These are phyloP conservation scores for Melipona quadrifasciata DNA, from an alignment of 1,140 invertebrate species.

Conservation along the genomic window DNA sequence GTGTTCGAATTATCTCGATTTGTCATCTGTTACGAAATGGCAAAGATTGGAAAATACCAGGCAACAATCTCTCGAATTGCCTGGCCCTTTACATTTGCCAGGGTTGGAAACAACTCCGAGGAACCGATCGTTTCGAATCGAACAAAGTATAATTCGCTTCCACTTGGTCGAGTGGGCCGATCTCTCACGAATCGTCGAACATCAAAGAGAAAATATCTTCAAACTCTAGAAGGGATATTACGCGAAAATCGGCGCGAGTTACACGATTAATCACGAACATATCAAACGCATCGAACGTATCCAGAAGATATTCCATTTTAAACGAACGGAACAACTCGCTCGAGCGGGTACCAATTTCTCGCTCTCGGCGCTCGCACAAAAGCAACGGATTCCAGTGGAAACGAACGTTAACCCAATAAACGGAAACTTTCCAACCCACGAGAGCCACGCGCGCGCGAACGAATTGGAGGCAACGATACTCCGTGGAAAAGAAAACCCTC, in stretches of 20 bases:
- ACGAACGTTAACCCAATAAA: slow-evolving; percentile 4
- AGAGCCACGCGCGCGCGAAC: background rate
- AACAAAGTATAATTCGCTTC: background rate
- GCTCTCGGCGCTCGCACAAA: background rate
- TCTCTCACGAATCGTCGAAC: background rate
- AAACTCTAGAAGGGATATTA: background rate
- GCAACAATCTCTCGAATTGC: too few relatives aligned
- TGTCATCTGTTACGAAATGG: too few relatives aligned
- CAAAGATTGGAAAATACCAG: too few relatives aligned
- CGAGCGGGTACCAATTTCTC: background rate
- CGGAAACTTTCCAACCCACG: background rate
- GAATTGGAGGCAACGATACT: background rate
- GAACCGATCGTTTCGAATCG: too few relatives aligned
- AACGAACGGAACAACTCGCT: background rate
- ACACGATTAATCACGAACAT: background rate
- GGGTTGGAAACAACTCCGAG: too few relatives aligned
- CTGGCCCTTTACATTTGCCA: too few relatives aligned
- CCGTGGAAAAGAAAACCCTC: background rate
- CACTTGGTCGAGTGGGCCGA: background rate
- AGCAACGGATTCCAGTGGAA: background rate
- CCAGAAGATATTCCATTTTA: background rate
- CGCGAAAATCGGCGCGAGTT: background rate
- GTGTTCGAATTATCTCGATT: too few relatives aligned
- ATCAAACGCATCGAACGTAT: background rate
- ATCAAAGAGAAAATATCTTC: background rate